Evolutionary conservation across 2,113 vertebrate genomes (phyloP).

Genomic region (Todiramphus chloris): DNA sequence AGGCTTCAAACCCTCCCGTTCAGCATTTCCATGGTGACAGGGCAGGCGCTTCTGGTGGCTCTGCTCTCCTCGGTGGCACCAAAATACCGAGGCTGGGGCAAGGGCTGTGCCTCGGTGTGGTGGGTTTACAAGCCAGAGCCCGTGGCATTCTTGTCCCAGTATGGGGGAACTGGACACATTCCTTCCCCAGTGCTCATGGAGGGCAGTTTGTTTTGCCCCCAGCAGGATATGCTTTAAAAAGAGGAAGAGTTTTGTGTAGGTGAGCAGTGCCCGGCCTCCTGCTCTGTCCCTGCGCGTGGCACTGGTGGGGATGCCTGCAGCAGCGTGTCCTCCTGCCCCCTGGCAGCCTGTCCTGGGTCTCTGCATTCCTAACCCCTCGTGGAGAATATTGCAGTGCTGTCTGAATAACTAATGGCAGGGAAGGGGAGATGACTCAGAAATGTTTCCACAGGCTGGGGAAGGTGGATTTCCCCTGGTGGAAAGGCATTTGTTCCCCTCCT

Average conservation of each 20-base stretch:
- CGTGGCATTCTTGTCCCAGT: not conserved
- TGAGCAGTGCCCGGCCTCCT: not conserved
- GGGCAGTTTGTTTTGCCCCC: not conserved
- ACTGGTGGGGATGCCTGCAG: not conserved
- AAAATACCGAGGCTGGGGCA: not conserved
- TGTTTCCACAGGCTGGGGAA: not conserved
- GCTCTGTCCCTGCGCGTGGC: accelerated
- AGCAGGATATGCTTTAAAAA: not conserved
- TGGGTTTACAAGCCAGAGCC: not conserved
- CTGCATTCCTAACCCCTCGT: accelerated
- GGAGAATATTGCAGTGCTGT: not conserved
- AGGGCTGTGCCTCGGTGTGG: accelerated
- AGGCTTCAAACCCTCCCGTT: not conserved
- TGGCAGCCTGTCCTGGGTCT: not conserved
- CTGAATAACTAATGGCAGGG: not conserved
- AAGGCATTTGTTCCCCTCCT: not conserved
- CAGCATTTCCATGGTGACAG: constrained; percentile 56
- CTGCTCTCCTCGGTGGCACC: not conserved
- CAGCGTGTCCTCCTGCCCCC: accelerated
- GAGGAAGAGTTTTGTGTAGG: not conserved
- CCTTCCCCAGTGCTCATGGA: not conserved
- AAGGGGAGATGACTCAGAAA: not conserved
- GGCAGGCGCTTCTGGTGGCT: not conserved
- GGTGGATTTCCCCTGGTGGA: not conserved
- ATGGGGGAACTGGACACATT: accelerated